Conservation (phyloP, 2,797 vertebrate genomes). For the Halcyon badia region DNA sequence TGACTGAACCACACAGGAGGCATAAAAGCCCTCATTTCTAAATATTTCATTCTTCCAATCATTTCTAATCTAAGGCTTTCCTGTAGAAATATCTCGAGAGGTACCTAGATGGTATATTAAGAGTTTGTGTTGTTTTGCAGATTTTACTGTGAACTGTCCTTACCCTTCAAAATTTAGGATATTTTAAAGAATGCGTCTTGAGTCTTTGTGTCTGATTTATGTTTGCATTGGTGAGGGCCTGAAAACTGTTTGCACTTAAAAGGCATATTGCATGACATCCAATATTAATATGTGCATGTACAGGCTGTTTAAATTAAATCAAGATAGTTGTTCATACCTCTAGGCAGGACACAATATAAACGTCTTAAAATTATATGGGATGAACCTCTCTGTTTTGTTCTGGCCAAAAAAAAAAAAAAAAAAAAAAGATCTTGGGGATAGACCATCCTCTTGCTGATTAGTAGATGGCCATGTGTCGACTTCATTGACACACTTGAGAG, state of each 20-base stretch:
- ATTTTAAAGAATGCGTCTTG: neutral
- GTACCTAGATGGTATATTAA: neutral
- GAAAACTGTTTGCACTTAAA: neutral
- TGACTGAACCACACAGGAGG: neutral
- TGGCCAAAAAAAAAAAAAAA: neutral
- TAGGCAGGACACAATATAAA: conserved; percentile 32
- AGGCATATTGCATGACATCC: neutral
- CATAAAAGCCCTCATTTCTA: neutral
- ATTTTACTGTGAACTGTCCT: neutral
- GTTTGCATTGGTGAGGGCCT: neutral
- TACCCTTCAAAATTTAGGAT: neutral
- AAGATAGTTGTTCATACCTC: neutral
- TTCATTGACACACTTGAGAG: conserved; percentile 64
- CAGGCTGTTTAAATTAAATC: conserved; percentile 45
- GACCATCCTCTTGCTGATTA: neutral
- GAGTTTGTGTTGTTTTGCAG: neutral
- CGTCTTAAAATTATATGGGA: neutral
- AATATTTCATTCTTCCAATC: neutral
- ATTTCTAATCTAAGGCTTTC: neutral
- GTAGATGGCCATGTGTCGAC: conserved; percentile 57
- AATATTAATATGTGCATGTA: neutral
- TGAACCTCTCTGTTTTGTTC: neutral
- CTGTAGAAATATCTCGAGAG: neutral
- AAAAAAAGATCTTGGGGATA: neutral
- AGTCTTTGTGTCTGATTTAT: neutral